Conservation (phyloP, 2,113 vertebrate genomes). For the Oreochromis tanganicae region DNA sequence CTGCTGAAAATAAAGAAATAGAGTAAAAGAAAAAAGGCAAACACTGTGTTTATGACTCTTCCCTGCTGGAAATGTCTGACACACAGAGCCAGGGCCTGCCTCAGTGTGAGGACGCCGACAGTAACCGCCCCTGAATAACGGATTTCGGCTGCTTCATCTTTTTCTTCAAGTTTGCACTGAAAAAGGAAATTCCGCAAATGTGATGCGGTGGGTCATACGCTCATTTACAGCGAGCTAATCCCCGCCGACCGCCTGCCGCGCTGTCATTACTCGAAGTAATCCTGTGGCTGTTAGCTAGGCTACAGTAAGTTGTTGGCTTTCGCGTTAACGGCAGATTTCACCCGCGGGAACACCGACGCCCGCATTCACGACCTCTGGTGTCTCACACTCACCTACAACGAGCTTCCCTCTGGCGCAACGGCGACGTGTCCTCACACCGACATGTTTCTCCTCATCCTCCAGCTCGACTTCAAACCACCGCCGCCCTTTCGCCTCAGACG, state of each 20-base stretch:
- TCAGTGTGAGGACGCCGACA: not conserved
- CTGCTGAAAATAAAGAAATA: not conserved
- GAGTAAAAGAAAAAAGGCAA: not conserved
- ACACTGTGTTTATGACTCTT: not conserved
- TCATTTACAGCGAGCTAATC: not conserved
- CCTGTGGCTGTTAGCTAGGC: not conserved
- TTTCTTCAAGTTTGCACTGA: slow-evolving; percentile 21
- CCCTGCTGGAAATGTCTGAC: not conserved
- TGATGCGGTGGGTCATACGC: not conserved
- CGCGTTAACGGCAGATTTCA: not conserved
- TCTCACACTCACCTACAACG: slow-evolving; percentile 43
- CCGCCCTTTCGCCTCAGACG: slow-evolving; percentile 33
- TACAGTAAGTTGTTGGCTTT: not conserved
- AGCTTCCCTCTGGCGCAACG: not conserved
- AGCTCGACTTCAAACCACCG: slow-evolving; percentile 21
- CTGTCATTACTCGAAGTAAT: not conserved
- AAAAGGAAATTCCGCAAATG: slow-evolving; percentile 31
- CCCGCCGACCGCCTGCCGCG: not conserved
- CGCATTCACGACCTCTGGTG: not conserved
- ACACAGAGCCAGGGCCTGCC: slow-evolving; percentile 22
- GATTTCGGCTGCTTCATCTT: slow-evolving; percentile 18
- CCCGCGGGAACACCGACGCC: not conserved
- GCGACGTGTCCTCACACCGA: slow-evolving; percentile 37
- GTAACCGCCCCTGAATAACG: slow-evolving; percentile 53
- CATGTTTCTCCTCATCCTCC: slow-evolving; percentile 29